Evolutionary conservation across 2,797 vertebrate species (phyloP), one percentile per base, ranked within the genome.

Genomic region (Acomys russatus): DNA sequence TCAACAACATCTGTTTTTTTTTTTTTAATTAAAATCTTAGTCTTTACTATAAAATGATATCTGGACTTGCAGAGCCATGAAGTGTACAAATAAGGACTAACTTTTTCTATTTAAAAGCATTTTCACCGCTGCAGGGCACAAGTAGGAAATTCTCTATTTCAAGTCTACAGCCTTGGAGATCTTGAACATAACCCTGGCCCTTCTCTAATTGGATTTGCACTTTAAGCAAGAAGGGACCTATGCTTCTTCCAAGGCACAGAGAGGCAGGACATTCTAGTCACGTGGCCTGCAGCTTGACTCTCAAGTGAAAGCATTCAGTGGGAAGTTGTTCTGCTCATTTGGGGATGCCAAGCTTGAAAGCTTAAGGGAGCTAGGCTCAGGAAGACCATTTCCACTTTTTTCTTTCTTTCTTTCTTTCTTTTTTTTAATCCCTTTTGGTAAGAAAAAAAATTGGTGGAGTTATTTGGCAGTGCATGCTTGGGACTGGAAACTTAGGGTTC

Each of bases 371-470:
- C 38, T 25, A 54, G 76, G 44, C 30, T 6, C 70, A 28, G 38
- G n/a, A 73, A 84, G 82, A 77, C 61, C 54, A 61, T 95, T 83
- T 89, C 85, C 94, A 90, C 86, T 73, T 95, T 93, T 93, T 87
- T 49, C 79, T 92, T 71, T 18, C 86, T 73, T 95, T 93, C 92
- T 87, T 49, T 83, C 90, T 71, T 18, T 17, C 68, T 49, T 76
- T 85, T 35, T 80, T 71, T 7, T n/a, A n/a, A 44, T 44, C 9
- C 9, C 22, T 84, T 95, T 92, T 66, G 92, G 91, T 97, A 96
- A 96, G 73, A 94, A 97, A 96, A 92, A 84, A 83, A 78, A 77
- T 90, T 92, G 92, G 79, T 97, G 56, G 96, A 89, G 77, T 79
- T 90, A 44, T 84, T 94, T 97, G 96, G 95, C 92, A 90, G 85